These are phyloP conservation scores for Mycteria americana DNA, from an alignment of 2,797 vertebrate species.

Conservation along the genomic window DNA sequence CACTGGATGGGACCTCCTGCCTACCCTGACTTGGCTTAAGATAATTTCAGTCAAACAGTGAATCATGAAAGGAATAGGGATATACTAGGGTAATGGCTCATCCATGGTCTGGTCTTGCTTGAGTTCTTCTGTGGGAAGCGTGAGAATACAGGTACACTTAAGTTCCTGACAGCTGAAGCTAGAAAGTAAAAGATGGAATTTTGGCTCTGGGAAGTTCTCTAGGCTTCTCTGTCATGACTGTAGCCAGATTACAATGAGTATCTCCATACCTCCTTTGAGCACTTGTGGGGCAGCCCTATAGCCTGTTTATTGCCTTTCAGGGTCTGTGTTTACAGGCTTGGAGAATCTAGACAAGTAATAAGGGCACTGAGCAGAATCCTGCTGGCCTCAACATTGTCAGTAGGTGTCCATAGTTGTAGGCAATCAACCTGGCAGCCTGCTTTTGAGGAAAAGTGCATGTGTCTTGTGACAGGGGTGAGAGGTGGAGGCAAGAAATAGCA, in stretches of 20 bases:
- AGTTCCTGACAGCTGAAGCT: not conserved
- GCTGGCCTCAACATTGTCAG: not conserved
- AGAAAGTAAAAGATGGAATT: not conserved
- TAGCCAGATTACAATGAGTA: not conserved
- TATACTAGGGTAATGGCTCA: not conserved
- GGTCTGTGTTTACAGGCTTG: not conserved
- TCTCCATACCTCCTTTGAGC: not conserved
- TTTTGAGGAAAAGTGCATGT: not conserved
- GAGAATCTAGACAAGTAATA: not conserved
- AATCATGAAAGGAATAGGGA: not conserved
- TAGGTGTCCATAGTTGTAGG: not conserved
- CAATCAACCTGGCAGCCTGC: not conserved
- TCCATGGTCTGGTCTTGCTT: not conserved
- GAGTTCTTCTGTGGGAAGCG: not conserved
- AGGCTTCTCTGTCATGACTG: not conserved
- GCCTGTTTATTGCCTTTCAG: not conserved
- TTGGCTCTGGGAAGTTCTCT: not conserved
- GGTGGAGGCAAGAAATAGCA: not conserved
- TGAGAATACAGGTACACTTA: not conserved
- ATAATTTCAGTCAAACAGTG: not conserved
- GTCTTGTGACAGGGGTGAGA: rapidly evolving
- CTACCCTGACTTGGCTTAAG: not conserved
- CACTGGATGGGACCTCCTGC: not conserved
- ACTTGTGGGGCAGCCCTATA: not conserved
- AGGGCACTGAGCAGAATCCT: not conserved